These are phyloP conservation scores for Onychomys arenicola DNA, from an alignment of 2,797 vertebrate genomes.

Conservation along the genomic window DNA sequence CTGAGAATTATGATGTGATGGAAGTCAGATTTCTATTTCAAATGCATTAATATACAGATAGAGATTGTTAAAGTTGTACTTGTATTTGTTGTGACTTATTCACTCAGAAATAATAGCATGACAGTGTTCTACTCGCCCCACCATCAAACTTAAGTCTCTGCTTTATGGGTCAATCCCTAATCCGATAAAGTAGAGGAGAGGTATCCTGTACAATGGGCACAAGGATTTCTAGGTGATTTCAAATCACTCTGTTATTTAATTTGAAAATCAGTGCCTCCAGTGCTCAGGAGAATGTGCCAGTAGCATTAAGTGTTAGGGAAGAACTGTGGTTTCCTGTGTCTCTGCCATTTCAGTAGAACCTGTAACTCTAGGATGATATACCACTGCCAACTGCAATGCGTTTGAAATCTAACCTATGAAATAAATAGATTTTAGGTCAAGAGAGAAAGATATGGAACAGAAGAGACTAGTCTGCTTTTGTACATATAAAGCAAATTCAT, in stretches of 20 bases:
- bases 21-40: constrained; percentile 37
- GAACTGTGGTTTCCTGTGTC: background rate
- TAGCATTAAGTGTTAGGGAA: constrained; percentile 13
- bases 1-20: constrained; percentile 28
- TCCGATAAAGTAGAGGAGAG: background rate
- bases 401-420: constrained; percentile 80
- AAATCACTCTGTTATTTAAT: background rate
- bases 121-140: constrained; percentile 12
- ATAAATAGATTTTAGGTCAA: constrained; percentile 80
- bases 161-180: constrained; percentile 19
- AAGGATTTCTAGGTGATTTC: background rate
- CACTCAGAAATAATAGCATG: constrained; percentile 38
- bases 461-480: constrained; percentile 67
- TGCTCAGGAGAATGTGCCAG: constrained; percentile 4
- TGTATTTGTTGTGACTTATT: constrained; percentile 9
- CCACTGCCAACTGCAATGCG: constrained; percentile 70
- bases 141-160: background rate
- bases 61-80: constrained; percentile 19
- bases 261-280: constrained; percentile 1
- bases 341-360: background rate
- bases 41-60: constrained; percentile 21
- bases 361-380: constrained; percentile 70
- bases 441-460: constrained; percentile 77
- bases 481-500: constrained; percentile 64
- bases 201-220: background rate